Base-by-base conservation (phyloP, 2,888 invertebrate genomes). In the Campoplex capitator region DNA sequence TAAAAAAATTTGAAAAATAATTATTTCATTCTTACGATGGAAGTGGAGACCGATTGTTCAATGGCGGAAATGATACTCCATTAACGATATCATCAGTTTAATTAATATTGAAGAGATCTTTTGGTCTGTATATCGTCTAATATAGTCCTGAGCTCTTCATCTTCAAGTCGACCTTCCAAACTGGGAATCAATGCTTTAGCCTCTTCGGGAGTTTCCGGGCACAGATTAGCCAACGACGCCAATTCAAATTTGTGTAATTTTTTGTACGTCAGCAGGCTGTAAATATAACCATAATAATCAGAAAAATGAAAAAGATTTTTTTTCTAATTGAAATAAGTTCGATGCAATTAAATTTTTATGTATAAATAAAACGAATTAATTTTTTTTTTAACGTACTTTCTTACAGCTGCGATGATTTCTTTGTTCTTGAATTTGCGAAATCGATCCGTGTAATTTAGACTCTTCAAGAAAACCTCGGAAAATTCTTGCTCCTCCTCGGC, bases 401-500 rank as follows among this genome's bases (percentile, higher is more conserved):
- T 96, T 6, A 99, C 98, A 45, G 99, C 98, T 80, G 98, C 97
- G 90, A 99, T 99, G 7, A 99, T 99, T 95, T 99, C 99, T 93
- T 99, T 98, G 93, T 99, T 99, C 95, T 99, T 99, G 94, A 99
- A 99, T 94, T 99, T 98, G 86, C 99, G 97, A 94, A 99, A 99
- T 93, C 99, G 96, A 92, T 99, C 97, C 8, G 99, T 99, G 94
- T 99, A 99, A 68, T 98, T 98, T 42, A 98, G 96, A 0, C 99
- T 99, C 94, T 99, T 99, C 97, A 98, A 97, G 94, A 99, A 99
- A 11, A 99, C 99, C 94, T 99, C 99, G 0, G 99, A 99, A 94
- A 99, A 97, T 94, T 99, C 99, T 94, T 99, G 99, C 93, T 99
- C 98, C 92, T 99, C 99, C 93, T 99, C 99, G 3, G 99, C 98